Evolutionary conservation across 2,888 invertebrate genomes (phyloP).

Genomic region (Chrysodeixis includens): DNA sequence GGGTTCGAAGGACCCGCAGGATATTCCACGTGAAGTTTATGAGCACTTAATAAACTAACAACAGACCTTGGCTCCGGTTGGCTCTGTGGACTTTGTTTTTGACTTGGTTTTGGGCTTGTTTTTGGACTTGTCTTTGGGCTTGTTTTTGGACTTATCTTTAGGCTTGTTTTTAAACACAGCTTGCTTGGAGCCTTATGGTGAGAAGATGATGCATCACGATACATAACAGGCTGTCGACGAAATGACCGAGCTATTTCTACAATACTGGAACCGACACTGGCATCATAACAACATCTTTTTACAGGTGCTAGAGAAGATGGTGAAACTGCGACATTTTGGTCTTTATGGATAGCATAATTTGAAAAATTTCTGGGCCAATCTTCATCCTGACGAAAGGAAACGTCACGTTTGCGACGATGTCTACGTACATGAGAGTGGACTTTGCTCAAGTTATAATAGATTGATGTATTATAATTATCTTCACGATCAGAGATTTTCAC

Average conservation of each 20-base stretch:
- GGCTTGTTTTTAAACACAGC: not conserved
- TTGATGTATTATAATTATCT: not conserved
- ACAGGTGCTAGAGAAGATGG: conserved; percentile 32
- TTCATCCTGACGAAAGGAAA: not conserved
- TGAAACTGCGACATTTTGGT: conserved; percentile 41
- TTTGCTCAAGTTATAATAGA: conserved; percentile 32
- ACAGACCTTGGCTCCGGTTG: not conserved
- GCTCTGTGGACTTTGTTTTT: not conserved
- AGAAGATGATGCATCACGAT: not conserved
- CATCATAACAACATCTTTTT: conserved; percentile 27
- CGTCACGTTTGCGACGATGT: not conserved
- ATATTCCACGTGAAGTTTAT: not conserved
- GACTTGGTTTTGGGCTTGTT: not conserved
- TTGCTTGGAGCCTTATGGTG: not conserved
- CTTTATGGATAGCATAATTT: conserved; percentile 13
- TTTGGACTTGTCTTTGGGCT: too few species aligned
- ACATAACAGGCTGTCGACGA: not conserved
- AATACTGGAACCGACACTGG: conserved; percentile 26
- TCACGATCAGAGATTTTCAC: not conserved
- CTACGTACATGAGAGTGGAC: conserved; percentile 2
- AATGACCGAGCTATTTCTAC: not conserved
- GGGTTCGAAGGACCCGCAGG: not conserved
- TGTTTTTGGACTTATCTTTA: too few species aligned
- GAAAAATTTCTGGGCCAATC: not conserved
- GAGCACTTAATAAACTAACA: conserved; percentile 6